These are phyloP conservation scores for Dicentrarchus labrax DNA, from an alignment of 2,113 vertebrate genomes.

Conservation along the genomic window DNA sequence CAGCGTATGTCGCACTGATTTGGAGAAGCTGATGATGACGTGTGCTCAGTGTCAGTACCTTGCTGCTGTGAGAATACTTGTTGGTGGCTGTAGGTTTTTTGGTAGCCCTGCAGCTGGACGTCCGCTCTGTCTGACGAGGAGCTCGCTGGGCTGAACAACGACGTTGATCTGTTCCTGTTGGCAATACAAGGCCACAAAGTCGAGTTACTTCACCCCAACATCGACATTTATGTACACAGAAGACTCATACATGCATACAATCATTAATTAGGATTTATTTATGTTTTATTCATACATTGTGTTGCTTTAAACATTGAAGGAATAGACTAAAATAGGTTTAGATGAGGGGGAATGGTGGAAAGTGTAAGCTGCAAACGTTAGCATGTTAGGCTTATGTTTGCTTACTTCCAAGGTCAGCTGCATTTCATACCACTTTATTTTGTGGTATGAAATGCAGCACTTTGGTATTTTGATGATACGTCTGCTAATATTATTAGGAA, in stretches of 20 bases:
- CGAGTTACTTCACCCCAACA: background rate
- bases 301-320: no score
- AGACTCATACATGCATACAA: no score
- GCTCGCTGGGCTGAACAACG: slow-evolving; percentile 58
- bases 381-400: background rate
- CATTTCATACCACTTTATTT: background rate
- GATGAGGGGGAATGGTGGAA: background rate
- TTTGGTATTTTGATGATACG: no score
- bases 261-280: no score
- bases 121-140: slow-evolving; percentile 58
- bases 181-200: background rate
- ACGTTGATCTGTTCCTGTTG: slow-evolving; percentile 53
- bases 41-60: slow-evolving; percentile 36
- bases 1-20: accelerated
- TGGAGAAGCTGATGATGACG: background rate
- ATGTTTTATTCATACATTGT: background rate
- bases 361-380: background rate
- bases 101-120: slow-evolving; percentile 55
- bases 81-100: slow-evolving; percentile 68
- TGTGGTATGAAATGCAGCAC: no score
- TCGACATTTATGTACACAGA: background rate
- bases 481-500: background rate
- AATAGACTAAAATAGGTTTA: background rate
- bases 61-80: slow-evolving; percentile 68
- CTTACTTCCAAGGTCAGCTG: background rate